Evolutionary conservation across 2,797 vertebrate species (phyloP), one percentile per base, ranked within the genome.

Genomic region (Heterohyrax brucei): DNA sequence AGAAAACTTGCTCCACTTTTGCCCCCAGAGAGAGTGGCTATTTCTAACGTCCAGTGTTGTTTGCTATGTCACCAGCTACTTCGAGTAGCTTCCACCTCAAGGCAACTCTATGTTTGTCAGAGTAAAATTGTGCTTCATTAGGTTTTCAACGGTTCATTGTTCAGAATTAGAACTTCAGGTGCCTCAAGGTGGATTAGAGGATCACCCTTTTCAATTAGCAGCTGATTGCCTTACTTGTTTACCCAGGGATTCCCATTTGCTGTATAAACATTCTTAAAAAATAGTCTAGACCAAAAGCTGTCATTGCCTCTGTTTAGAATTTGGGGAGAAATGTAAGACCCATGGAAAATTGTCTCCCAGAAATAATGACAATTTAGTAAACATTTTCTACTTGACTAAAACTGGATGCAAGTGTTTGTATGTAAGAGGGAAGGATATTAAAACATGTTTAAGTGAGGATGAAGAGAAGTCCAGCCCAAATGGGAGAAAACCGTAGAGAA

Each of bases 321-420:
- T 14, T 56, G 53, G 13, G 53, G 13, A 56, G 53, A 56, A 56
- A 89, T 76, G 48, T 2, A 14, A 81, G 22, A 89, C 13, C 24
- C 0, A 12, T 16, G 26, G 21, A 48, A 18, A 72, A n/a, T 33
- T 62, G 10, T 70, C 33, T 84, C 2, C 14, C 28, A 90, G 13
- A 2, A 76, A 64, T 76, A 94, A 62, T 80, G 66, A 59, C 3
- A 53, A 3, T n/a, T 87, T 39, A 53, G 12, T 46, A 66, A 68
- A 73, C n/a, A 53, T 92, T 91, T 86, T 16, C 12, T 13, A 50
- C 61, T 86, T 85, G 46, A 78, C 26, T 68, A 53, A 93, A 95
- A 75, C 3, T 78, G 30, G 78, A 19, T 4, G 30, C 53, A 21
- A 28, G n/a, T 5, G 28, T 21, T 48, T 56, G 0, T 62, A 16